Evolutionary conservation across 2,113 vertebrate species (phyloP), one percentile per base, ranked within the genome.

Genomic region (Callopanchax toddi): DNA sequence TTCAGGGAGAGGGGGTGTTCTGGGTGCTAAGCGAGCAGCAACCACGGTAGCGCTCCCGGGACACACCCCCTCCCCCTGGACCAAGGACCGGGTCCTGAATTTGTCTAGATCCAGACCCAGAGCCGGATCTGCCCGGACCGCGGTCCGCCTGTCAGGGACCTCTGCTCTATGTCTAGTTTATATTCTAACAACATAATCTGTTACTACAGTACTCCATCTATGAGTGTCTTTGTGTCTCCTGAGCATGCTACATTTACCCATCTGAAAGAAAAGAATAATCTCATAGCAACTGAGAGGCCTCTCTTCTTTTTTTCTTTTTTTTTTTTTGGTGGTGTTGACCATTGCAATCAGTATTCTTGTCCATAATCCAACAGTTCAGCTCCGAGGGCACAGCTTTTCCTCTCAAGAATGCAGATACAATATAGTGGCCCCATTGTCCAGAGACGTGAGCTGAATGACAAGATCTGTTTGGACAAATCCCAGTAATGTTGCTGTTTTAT

Each of bases 351-450:
- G 59, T 78, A 49, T 81, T 80, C 64, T 20, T 34, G 52, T 65
- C 49, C 57, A 48, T 62, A 54, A 51, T 37, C 52, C 34, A 76
- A 50, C 54, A 48, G 60, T 63, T 43, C 32, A 20, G 69, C 62
- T 25, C 60, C 16, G 37, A 74, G 75, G 29, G 40, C 67, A 60
- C 37, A 52, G 60, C 63, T 56, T 54, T 17, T 73, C 16, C n/a
- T 16, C 71, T 66, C 49, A 67, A 60, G 79, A 84, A 80, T 76
- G 76, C 74, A 77, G 68, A 72, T 21, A 52, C 37, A 63, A 52
- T 32, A 72, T 46, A 72, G 79, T 32, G 45, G 22, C 32, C 39
- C 59, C 40, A 49, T 65, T 83, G 78, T 85, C 46, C 29, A 17
- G 11, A 36, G 66, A 61, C 63, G 56, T 61, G 55, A 45, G 49